phyloP scores from a whole-genome alignment of 2,888 invertebrate species.

The Drosophila ochracea region DNA sequence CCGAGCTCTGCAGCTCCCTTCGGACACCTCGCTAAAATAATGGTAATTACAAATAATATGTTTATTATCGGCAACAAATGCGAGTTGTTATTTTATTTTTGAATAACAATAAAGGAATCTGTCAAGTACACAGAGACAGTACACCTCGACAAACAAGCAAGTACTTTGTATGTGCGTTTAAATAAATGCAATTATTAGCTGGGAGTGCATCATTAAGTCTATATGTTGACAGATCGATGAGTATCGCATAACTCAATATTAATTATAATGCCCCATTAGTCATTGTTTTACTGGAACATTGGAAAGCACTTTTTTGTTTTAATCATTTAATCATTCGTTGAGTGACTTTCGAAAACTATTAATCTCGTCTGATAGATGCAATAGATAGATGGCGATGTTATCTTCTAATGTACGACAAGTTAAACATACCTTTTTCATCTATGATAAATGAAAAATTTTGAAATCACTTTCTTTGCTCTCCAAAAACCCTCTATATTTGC shows the following conservation, averaged over 20 bases:
- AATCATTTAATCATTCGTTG: background rate
- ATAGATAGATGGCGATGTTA: background rate
- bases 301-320: background rate
- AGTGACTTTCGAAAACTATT: background rate
- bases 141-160: background rate
- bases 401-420: background rate
- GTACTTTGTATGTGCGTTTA: background rate
- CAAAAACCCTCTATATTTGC: background rate
- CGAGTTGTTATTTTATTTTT: background rate
- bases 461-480: background rate
- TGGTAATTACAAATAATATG: slow-evolving; percentile 44
- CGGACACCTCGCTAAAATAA: slow-evolving; percentile 48
- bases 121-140: background rate
- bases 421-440: background rate
- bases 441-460: background rate
- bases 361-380: background rate
- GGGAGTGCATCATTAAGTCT: background rate
- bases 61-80: background rate
- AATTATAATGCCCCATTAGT: background rate
- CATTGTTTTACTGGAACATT: background rate
- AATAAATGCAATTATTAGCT: background rate
- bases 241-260: background rate
- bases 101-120: background rate
- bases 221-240: background rate
- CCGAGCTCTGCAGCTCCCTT: background rate